Conservation (phyloP, 1,140 invertebrate genomes). For the Hestina assimilis region DNA sequence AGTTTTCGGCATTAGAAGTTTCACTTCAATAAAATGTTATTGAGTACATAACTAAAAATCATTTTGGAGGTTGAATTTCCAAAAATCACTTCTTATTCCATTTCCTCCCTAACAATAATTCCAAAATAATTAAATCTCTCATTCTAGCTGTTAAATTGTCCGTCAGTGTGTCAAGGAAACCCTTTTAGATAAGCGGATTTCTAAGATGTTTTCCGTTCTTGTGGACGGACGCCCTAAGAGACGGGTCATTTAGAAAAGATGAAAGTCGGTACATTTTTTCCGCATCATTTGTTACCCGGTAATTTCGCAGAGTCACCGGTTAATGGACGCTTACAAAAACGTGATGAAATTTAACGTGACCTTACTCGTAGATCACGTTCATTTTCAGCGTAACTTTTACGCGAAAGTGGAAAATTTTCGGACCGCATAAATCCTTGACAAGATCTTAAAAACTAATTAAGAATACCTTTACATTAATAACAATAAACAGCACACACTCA, state of each 20-base stretch:
- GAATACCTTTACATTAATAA: neutral
- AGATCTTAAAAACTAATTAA: neutral
- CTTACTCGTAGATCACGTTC: neutral
- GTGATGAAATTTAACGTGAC: neutral
- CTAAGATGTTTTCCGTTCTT: too few species aligned
- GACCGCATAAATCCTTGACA: neutral
- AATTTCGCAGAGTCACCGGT: conserved; percentile 16
- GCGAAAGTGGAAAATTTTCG: neutral
- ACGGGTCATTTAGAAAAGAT: conserved; percentile 9
- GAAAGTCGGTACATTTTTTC: conserved; percentile 4
- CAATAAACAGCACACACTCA: too few species aligned
- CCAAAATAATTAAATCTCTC: too few species aligned
- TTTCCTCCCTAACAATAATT: too few species aligned
- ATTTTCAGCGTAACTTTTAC: neutral
- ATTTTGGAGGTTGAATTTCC: too few species aligned
- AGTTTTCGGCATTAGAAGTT: too few species aligned
- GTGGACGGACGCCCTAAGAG: neutral
- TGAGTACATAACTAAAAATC: too few species aligned
- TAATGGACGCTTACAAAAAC: conserved; percentile 12
- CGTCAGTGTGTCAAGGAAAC: too few species aligned
- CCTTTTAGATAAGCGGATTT: too few species aligned
- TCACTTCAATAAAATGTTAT: too few species aligned
- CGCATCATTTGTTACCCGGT: conserved; percentile 12
- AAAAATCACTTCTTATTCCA: too few species aligned
- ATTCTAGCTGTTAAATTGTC: too few species aligned